phyloP scores from a whole-genome alignment of 2,797 vertebrate genomes.

The Pristis pectinata region DNA sequence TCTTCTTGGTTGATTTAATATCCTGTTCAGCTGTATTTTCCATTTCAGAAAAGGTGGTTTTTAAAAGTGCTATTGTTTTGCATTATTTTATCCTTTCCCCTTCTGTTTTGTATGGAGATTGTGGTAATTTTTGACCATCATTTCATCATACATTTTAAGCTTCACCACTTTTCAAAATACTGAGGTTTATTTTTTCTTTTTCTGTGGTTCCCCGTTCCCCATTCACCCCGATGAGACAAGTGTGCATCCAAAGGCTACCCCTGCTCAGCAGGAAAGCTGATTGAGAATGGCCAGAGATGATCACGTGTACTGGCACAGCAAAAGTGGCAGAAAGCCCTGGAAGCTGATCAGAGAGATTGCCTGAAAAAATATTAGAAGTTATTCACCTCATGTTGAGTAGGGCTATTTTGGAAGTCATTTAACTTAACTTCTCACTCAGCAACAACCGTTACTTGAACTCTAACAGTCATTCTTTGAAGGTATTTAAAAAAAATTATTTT shows the following conservation, averaged over 20 bases:
- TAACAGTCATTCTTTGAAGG: conserved; percentile 3
- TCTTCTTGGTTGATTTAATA: conserved; percentile 29
- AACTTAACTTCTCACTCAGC: conserved; percentile 23
- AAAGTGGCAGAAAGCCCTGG: background rate
- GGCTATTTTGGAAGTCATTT: background rate
- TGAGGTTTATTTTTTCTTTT: background rate
- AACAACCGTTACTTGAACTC: conserved; percentile 19
- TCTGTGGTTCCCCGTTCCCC: background rate
- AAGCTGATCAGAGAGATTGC: conserved; percentile 29
- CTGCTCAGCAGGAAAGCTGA: background rate
- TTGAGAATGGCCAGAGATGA: conserved; percentile 28
- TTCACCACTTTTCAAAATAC: background rate
- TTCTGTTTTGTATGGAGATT: background rate
- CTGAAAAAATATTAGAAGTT: conserved; percentile 4
- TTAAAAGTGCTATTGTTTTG: conserved; percentile 15
- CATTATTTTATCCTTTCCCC: background rate
- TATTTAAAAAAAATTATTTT: background rate
- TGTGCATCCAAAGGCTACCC: background rate
- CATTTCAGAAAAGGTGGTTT: conserved; percentile 4
- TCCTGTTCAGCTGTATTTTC: conserved; percentile 11
- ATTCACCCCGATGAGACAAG: background rate
- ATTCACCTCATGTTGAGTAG: conserved; percentile 11
- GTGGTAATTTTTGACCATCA: background rate
- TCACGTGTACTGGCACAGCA: background rate
- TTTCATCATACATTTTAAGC: background rate